Evolutionary conservation across 2,113 vertebrate genomes (phyloP).

Genomic region (Argyrosomus japonicus): DNA sequence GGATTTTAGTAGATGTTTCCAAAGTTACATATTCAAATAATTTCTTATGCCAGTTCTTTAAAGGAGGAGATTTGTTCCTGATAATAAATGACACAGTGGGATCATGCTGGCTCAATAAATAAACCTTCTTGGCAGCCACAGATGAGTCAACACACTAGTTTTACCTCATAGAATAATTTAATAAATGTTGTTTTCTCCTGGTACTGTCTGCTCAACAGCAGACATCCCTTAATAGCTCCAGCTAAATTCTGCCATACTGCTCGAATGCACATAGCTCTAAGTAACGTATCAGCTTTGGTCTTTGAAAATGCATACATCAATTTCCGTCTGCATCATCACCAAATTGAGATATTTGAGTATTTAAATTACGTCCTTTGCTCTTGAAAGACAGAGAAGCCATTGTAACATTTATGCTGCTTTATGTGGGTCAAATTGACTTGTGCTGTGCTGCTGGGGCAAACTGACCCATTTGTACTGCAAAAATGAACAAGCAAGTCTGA

Average conservation of each 20-base stretch:
- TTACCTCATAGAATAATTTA: not conserved
- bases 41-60: not conserved
- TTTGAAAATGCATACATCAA: not conserved
- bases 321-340: not conserved
- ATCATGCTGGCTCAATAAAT: not conserved
- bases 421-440: conserved; percentile 46
- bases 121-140: not conserved
- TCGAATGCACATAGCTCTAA: not conserved
- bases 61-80: not conserved
- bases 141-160: not conserved
- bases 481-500: not conserved
- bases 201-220: not conserved
- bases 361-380: not conserved
- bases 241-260: not conserved
- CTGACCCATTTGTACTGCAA: conserved; percentile 20
- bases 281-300: not conserved
- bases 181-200: not conserved
- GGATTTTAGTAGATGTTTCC: not conserved
- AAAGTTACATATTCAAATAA: not conserved
- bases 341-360: not conserved
- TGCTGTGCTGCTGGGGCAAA: conserved; percentile 26
- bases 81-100: not conserved
- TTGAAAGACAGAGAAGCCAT: not conserved
- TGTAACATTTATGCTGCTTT: conserved; percentile 29
- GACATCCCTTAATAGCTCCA: not conserved